Base-by-base conservation (phyloP, 2,113 vertebrate genomes). In the Lepisosteus osseus region DNA sequence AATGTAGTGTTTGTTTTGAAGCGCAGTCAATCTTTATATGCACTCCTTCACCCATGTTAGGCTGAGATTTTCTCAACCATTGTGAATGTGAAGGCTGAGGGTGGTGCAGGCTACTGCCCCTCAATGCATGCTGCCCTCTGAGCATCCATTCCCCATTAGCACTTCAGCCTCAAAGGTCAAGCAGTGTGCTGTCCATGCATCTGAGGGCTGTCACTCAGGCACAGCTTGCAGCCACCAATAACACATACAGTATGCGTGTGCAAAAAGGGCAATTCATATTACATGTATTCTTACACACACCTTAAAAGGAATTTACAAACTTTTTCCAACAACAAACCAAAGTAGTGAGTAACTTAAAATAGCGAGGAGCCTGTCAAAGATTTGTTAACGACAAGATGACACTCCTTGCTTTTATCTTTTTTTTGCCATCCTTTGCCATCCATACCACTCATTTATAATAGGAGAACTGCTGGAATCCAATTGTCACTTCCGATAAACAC, bases 31-130 rank as follows among this genome's bases (percentile, higher is more conserved):
- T 3, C 14, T 29, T 51, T 29, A 1, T 76, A 72, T 72, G 71
- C 75, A 74, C 54, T 83, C 78, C 75, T 71, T 81, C 84, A 84
- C 83, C 80, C 77, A 73, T 83, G 72, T 68, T 69, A 70, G 76
- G 74, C 43, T 74, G 78, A 72, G 82, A 83, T 83, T 79, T 79
- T 85, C 80, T 87, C 80, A 79, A 84, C 79, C 82, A 78, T 78
- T 83, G 83, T 83, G 86, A 88, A 88, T 88, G 86, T 90, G 86
- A 90, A 88, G 82, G 85, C 87, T 85, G 81, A 78, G 84, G 88
- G 85, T 77, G 76, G 72, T 78, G 82, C 81, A 78, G 77, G 61
- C 57, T 65, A 64, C 70, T 57, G 45, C 73, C 79, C 75, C 80
- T 72, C 74, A 78, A 74, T 71, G 75, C 45, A 15, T 57, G 9